Evolutionary conservation across 1,140 invertebrate species (phyloP).

Genomic region (Aphis craccivora): DNA sequence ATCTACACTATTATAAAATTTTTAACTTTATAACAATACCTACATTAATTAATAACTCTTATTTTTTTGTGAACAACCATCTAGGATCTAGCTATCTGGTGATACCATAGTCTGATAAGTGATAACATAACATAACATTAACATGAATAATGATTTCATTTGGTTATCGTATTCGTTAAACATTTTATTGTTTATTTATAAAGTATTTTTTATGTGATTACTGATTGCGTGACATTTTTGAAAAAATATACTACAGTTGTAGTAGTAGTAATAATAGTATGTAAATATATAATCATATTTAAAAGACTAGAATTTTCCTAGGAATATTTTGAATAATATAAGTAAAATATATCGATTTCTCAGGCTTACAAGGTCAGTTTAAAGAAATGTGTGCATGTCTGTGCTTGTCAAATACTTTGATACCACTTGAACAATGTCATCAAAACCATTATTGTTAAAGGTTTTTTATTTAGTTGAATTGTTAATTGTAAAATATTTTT

Average conservation of each 20-base stretch:
- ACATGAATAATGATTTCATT: background rate
- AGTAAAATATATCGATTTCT: constrained; percentile 9
- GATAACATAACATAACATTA: background rate
- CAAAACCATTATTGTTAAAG: constrained; percentile 40
- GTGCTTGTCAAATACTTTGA: background rate
- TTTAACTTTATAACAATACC: too few species aligned
- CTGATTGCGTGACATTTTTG: background rate
- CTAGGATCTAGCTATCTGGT: too few species aligned
- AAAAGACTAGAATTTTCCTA: background rate
- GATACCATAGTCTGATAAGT: background rate
- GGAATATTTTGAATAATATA: constrained; percentile 11
- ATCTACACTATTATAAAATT: too few species aligned
- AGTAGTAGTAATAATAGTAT: background rate
- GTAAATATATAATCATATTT: constrained; percentile 2
- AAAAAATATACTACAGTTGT: background rate
- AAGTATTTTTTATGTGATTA: background rate
- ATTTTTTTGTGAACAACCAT: too few species aligned
- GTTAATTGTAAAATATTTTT: background rate
- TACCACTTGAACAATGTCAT: constrained; percentile 7
- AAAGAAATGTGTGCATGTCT: constrained; percentile 6
- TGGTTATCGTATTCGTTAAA: background rate
- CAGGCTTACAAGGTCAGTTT: background rate
- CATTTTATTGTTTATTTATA: background rate
- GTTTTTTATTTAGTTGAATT: background rate
- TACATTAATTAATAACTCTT: too few species aligned